Evolutionary conservation across 64 coral and sea anemone species (phyloP).

Genomic region (Actinia equina): DNA sequence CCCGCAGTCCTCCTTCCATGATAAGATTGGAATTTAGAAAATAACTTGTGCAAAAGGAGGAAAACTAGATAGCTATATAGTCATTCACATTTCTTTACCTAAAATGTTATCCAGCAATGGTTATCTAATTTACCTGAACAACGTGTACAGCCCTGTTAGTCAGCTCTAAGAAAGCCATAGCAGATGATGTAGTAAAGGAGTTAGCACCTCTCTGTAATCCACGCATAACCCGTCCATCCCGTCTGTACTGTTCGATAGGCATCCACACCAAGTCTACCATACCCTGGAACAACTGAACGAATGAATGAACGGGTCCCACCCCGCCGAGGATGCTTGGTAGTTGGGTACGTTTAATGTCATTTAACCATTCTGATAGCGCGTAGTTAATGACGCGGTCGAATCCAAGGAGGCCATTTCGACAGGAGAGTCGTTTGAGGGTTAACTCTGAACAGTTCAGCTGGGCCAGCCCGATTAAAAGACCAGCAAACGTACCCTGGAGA

Average conservation of each 20-base stretch:
- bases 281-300: conserved; percentile 91
- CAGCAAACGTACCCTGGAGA: conserved; percentile 80
- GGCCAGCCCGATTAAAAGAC: conserved; percentile 81
- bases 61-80: too few species aligned
- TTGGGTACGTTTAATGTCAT: conserved; percentile 85
- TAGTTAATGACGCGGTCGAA: conserved; percentile 88
- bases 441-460: conserved; percentile 96
- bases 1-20: too few species aligned
- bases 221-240: conserved; percentile 94
- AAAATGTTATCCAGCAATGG: too few species aligned
- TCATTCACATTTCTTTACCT: too few species aligned
- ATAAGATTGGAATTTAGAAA: too few species aligned
- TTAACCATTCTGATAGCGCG: conserved; percentile 83
- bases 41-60: too few species aligned
- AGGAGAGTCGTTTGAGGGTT: conserved; percentile 80
- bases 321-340: conserved; percentile 86
- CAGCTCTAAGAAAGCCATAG: conserved; percentile 95
- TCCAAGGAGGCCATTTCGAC: conserved; percentile 87
- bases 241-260: conserved; percentile 94
- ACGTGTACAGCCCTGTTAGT: conserved; percentile 90
- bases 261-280: conserved; percentile 92
- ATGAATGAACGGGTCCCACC: conserved; percentile 92
- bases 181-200: conserved; percentile 94
- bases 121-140: conserved; percentile 68
- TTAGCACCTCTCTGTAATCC: conserved; percentile 90